Conservation (phyloP, 2,888 invertebrate species). For the Sesia bembeciformis region DNA sequence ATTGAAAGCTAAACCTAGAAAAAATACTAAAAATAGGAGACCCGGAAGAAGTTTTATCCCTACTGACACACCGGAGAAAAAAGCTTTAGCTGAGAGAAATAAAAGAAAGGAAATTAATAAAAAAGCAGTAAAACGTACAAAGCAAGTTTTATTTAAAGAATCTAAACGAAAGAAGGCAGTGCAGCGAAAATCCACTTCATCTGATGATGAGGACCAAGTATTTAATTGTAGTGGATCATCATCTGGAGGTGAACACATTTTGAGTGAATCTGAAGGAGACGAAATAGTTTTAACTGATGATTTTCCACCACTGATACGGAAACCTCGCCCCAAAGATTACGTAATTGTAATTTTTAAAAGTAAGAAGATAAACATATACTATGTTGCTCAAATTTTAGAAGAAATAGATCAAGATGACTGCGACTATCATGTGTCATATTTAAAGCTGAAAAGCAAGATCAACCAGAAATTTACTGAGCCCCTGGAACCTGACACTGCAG, state of each 20-base stretch:
- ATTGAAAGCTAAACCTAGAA: too few species aligned
- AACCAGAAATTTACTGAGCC: conserved; percentile 1
- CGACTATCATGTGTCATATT: not conserved
- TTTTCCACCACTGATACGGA: not conserved
- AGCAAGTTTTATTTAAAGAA: too few species aligned
- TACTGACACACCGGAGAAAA: too few species aligned
- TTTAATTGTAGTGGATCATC: conserved; percentile 7
- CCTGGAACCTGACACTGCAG: conserved; percentile 1
- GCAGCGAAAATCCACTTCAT: not conserved
- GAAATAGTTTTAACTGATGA: conserved; percentile 1
- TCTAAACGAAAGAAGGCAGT: too few species aligned
- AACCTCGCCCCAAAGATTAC: not conserved
- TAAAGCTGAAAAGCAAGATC: not conserved
- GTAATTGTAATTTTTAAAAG: not conserved
- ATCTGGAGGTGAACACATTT: conserved; percentile 7
- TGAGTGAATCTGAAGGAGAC: conserved; percentile 5
- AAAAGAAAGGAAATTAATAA: too few species aligned
- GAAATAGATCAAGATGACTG: not conserved
- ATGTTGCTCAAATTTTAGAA: not conserved
- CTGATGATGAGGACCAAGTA: conserved; percentile 1
- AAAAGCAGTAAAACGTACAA: too few species aligned
- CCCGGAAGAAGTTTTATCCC: too few species aligned
- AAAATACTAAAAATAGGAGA: too few species aligned
- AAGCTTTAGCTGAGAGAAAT: too few species aligned
- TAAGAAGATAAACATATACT: not conserved